phyloP scores from a whole-genome alignment of 2,113 vertebrate species.

The Entomyzon cyanotis region DNA sequence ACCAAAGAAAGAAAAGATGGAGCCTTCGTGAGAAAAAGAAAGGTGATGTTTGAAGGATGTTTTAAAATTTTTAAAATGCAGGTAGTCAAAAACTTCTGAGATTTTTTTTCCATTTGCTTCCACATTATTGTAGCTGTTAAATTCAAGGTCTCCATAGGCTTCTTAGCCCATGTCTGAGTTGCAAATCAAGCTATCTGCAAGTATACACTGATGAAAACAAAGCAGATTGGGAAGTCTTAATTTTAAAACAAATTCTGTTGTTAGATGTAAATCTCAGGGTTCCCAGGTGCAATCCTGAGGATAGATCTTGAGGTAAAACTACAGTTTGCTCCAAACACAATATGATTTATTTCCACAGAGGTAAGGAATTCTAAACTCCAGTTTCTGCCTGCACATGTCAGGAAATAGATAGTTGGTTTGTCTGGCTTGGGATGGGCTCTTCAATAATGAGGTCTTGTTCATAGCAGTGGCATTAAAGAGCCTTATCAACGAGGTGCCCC shows the following conservation, averaged over 20 bases:
- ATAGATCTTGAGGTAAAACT: neutral
- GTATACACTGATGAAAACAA: neutral
- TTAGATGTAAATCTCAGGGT: neutral
- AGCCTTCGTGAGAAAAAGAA: neutral
- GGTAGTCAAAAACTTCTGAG: neutral
- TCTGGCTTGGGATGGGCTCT: neutral
- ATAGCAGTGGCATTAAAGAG: neutral
- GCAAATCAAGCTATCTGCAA: neutral
- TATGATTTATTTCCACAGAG: neutral
- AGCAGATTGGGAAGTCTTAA: neutral
- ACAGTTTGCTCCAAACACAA: neutral
- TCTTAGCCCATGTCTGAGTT: neutral
- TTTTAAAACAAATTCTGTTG: neutral
- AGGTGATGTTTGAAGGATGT: neutral
- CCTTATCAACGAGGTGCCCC: neutral
- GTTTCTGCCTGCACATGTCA: neutral
- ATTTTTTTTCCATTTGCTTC: neutral
- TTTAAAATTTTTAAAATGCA: neutral
- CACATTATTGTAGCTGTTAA: neutral
- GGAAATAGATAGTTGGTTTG: neutral
- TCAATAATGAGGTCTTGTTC: neutral
- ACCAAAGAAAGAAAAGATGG: neutral
- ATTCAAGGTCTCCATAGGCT: neutral
- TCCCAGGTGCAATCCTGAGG: neutral
- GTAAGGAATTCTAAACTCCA: neutral